Base-by-base conservation (phyloP, 2,113 vertebrate genomes). In the Ellobius talpinus region DNA sequence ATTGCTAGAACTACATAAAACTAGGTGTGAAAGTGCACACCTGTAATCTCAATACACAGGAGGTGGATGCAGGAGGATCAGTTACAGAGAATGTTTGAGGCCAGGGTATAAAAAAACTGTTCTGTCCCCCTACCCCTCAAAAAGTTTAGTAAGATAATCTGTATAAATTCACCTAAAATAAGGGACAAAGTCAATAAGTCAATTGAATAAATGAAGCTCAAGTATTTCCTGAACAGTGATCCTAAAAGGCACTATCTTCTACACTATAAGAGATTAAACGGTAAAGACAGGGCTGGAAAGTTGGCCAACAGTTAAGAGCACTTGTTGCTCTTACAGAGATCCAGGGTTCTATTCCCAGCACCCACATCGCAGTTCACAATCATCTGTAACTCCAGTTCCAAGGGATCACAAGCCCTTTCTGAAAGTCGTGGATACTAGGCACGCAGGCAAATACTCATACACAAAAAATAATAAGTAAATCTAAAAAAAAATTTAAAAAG, bases 181-280 rank as follows among this genome's bases (percentile, higher is more conserved):
- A 1, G 24, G 36, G 73, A 50, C 72, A 97, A 97, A 82, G 26
- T 61, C 65, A 92, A 68, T 36, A 92, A 94, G 89, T n/a, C 84
- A 87, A 82, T 12, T 65, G 45, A 29, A 13, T 65, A 52, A 96
- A 68, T 47, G 93, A 92, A 92, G 74, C 7, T 70, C 45, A 81
- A 95, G 61, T 55, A 87, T 79, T 82, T 88, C 79, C 13, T 79
- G 29, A 86, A 33, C 33, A 93, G 21, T 52, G 65, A 81, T 63
- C 77, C 47, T 78, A 26, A 91, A 86, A 87, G 21, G 29, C 11
- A 90, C 16, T 36, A 17, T 45, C 6, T 81, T 91, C 19, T 17
- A 89, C 39, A 81, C 17, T 55, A 1, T 39, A 77, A 78, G 33
- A 89, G 31, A 85, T 26, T 47, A 66, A 91, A 61, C 74, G 76